A percentile compares a stretch with the other conserved stretches of the same genome.
These are phyloP conservation scores for Matsumyia berberina DNA, from an alignment of 2,888 invertebrate genomes.

Conservation along the genomic window DNA sequence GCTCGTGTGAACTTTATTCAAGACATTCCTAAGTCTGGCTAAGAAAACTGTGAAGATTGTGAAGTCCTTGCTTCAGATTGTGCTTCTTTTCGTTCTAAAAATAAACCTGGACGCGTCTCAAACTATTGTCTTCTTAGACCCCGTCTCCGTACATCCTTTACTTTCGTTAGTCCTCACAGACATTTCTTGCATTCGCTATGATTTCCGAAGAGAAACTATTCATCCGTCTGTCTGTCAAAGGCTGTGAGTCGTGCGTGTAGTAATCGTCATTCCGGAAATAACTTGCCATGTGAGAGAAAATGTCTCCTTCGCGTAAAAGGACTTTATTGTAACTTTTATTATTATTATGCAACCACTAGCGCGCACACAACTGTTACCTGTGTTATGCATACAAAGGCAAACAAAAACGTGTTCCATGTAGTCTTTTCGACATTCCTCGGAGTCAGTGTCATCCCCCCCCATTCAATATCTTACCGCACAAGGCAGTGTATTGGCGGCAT, in stretches of 20 bases:
- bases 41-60: too few relatives aligned
- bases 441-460: not conserved
- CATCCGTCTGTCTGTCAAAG: too few relatives aligned
- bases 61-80: too few relatives aligned
- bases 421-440: slow-evolving; percentile 22
- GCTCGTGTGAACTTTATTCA: too few relatives aligned
- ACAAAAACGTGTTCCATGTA: slow-evolving; percentile 25
- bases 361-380: slow-evolving; percentile 52
- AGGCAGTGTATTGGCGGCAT: not conserved
- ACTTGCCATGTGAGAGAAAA: slow-evolving; percentile 20
- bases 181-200: too few relatives aligned
- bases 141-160: too few relatives aligned
- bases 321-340: slow-evolving; percentile 56
- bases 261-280: slow-evolving; percentile 15
- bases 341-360: slow-evolving; percentile 45
- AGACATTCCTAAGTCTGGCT: too few relatives aligned
- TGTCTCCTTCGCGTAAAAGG: slow-evolving; percentile 13
- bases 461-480: slow-evolving; percentile 13
- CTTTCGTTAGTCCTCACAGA: too few relatives aligned
- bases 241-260: slow-evolving; percentile 3
- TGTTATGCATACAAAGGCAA: slow-evolving; percentile 48
- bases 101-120: too few relatives aligned
- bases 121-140: too few relatives aligned
- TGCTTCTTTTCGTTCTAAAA: too few relatives aligned
- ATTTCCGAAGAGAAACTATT: too few relatives aligned